Evolutionary conservation across 2,113 vertebrate species (phyloP).

Genomic region (Myotis lucifugus): DNA sequence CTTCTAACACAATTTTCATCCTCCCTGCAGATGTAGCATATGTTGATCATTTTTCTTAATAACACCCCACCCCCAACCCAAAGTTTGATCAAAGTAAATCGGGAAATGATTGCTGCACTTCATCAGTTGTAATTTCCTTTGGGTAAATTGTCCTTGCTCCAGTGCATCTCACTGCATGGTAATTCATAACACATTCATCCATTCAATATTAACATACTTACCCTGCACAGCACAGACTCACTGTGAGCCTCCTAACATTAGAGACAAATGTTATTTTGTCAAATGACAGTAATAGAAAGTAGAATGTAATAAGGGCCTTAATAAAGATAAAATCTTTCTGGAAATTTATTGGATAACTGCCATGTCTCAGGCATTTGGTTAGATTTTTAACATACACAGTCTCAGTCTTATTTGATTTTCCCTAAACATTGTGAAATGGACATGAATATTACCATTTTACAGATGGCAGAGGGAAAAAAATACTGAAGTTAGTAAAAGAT

Average conservation of each 20-base stretch:
- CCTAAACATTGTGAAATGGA: neutral
- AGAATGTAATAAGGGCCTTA: neutral
- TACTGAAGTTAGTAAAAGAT: neutral
- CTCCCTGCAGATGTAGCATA: neutral
- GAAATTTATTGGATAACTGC: neutral
- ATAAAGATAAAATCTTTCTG: neutral
- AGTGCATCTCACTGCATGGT: neutral
- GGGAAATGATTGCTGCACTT: neutral
- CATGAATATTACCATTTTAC: neutral
- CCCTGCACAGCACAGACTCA: neutral
- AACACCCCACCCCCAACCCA: fast-evolving
- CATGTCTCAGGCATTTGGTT: fast-evolving
- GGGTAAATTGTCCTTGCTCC: neutral
- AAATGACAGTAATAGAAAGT: neutral
- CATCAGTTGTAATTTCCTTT: neutral
- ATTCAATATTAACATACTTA: neutral
- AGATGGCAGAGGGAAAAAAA: neutral
- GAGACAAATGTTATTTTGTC: neutral
- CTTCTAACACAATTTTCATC: neutral
- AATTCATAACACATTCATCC: neutral
- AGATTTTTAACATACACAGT: neutral
- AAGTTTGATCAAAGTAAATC: neutral
- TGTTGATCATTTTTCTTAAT: neutral
- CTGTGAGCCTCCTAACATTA: neutral
- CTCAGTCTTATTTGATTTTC: neutral